These are phyloP conservation scores for Quadriops clusia DNA, from an alignment of 2,888 invertebrate genomes.

Conservation along the genomic window DNA sequence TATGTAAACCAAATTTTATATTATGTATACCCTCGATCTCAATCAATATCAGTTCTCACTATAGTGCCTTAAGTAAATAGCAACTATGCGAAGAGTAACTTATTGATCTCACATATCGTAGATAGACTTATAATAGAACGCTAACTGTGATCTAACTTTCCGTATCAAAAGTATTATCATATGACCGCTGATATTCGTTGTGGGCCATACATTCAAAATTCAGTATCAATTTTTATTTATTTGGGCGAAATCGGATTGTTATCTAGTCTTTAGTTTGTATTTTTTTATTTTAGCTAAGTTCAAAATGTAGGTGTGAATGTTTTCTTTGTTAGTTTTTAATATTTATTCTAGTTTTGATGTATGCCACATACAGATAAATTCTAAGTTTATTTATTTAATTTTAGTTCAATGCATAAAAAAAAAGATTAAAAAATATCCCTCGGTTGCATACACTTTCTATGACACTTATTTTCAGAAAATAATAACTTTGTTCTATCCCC, in stretches of 20 bases:
- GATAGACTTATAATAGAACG: conserved; percentile 8
- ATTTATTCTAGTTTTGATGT: too few species aligned
- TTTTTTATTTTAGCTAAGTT: conserved; percentile 8
- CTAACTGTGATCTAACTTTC: conserved; percentile 17
- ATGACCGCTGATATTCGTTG: conserved; percentile 1
- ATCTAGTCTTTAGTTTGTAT: conserved; percentile 12
- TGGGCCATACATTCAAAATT: conserved; percentile 1
- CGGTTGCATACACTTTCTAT: too few species aligned
- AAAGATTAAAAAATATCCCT: too few species aligned
- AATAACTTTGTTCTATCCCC: too few species aligned
- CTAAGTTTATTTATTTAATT: too few species aligned
- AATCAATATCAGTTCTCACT: not conserved
- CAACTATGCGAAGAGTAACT: conserved; percentile 7
- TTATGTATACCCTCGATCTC: not conserved
- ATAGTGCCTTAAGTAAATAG: conserved; percentile 6
- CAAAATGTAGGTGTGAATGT: not conserved
- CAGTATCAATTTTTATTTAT: conserved; percentile 2
- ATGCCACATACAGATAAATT: too few species aligned
- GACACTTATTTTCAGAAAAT: too few species aligned
- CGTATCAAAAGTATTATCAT: conserved; percentile 8
- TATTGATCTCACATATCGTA: conserved; percentile 11
- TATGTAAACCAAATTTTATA: too few species aligned
- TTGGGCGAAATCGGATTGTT: conserved; percentile 9
- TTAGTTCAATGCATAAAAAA: too few species aligned
- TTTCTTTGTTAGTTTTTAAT: conserved; percentile 2